These are phyloP conservation scores for Phortica magna DNA, from an alignment of 2,888 invertebrate species.

Conservation along the genomic window DNA sequence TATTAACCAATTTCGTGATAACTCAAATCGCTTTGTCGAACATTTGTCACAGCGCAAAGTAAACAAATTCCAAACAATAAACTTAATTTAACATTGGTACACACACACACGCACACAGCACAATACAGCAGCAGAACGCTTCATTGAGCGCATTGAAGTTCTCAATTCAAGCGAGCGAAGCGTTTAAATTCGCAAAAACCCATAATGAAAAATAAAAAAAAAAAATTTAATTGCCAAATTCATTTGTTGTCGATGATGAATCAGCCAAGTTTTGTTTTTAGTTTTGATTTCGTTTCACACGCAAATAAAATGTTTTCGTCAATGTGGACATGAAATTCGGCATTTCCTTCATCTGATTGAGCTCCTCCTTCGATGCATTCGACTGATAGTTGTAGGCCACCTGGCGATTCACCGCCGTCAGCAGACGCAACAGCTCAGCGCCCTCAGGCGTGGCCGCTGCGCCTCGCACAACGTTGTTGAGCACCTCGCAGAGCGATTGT, in stretches of 20 bases:
- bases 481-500: constrained; percentile 82
- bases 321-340: constrained; percentile 84
- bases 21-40: constrained; percentile 35
- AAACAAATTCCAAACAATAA: constrained; percentile 29
- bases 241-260: background rate
- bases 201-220: too few relatives aligned
- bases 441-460: constrained; percentile 77
- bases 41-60: constrained; percentile 14
- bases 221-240: background rate
- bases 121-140: background rate
- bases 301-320: constrained; percentile 81
- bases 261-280: constrained; percentile 26
- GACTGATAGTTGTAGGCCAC: constrained; percentile 85
- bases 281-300: constrained; percentile 59
- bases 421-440: constrained; percentile 81
- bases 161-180: constrained; percentile 12
- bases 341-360: constrained; percentile 83
- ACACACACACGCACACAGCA: constrained; percentile 2
- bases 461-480: constrained; percentile 77
- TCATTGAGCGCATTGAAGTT: background rate
- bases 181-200: background rate
- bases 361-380: constrained; percentile 75
- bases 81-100: constrained; percentile 18
- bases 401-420: constrained; percentile 82
- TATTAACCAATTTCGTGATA: constrained; percentile 63